phyloP scores from a whole-genome alignment of 2,797 vertebrate genomes.

The Falco peregrinus region DNA sequence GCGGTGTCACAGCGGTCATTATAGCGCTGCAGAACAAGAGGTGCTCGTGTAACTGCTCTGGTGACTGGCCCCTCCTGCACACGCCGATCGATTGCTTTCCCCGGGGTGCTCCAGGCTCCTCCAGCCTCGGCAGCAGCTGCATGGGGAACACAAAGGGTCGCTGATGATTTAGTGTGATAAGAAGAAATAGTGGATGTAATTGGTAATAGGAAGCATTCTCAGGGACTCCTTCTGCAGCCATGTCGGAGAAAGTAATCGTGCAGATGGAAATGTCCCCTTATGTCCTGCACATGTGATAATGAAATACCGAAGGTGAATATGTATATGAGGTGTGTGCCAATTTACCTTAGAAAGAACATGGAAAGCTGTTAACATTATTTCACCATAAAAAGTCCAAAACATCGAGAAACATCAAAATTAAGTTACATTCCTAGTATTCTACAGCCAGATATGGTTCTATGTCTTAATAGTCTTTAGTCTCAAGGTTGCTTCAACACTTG shows the following conservation, averaged over 20 bases:
- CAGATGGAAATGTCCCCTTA: background rate
- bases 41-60: background rate
- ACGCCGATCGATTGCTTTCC: background rate
- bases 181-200: background rate
- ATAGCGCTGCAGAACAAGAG: background rate
- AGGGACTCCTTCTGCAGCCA: background rate
- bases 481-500: background rate
- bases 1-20: background rate
- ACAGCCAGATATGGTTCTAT: background rate
- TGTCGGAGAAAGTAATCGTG: rapidly evolving
- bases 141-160: background rate
- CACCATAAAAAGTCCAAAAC: background rate
- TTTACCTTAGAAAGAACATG: background rate
- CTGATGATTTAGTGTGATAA: background rate
- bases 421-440: background rate
- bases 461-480: background rate
- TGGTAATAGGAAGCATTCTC: background rate
- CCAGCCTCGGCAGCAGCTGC: background rate
- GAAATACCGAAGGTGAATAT: background rate
- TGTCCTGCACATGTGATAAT: rapidly evolving
- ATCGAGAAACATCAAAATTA: background rate
- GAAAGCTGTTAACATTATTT: background rate
- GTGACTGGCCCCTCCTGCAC: background rate
- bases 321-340: background rate
- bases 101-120: background rate